Conservation (phyloP, 2,113 vertebrate genomes). For the Burhinus oedicnemus region DNA sequence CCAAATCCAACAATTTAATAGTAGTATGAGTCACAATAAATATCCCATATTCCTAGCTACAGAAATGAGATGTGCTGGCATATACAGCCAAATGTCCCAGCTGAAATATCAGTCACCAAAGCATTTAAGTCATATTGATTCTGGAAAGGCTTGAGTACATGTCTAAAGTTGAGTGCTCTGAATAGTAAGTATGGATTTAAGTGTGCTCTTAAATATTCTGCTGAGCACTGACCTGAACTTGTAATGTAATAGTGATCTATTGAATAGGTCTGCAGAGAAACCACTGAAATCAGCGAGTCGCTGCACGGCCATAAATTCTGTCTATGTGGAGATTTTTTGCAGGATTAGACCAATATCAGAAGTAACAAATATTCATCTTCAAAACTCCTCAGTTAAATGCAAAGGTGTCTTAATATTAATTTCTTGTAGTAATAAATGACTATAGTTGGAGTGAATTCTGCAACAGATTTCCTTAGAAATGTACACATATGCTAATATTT, state of each 20-base stretch:
- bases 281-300: neutral
- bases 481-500: neutral
- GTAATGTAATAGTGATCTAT: neutral
- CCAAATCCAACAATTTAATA: neutral
- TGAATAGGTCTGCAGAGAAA: neutral
- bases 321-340: neutral
- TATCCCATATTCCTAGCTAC: neutral
- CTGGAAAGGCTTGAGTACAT: neutral
- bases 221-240: slow-evolving; percentile 24
- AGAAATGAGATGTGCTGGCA: neutral
- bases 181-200: slow-evolving; percentile 19
- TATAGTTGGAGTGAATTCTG: neutral
- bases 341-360: neutral
- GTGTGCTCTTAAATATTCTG: slow-evolving; percentile 32
- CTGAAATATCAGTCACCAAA: neutral
- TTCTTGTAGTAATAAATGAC: neutral
- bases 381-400: neutral
- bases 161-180: neutral
- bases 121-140: slow-evolving; percentile 33
- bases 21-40: neutral
- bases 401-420: neutral
- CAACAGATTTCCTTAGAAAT: neutral
- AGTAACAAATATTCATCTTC: neutral
- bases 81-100: neutral
- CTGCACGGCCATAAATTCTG: neutral